Percentiles rank a stretch among this genome's conserved stretches.
Evolutionary conservation across 2,797 vertebrate species (phyloP).

Genomic region (Corythornis leucogaster): DNA sequence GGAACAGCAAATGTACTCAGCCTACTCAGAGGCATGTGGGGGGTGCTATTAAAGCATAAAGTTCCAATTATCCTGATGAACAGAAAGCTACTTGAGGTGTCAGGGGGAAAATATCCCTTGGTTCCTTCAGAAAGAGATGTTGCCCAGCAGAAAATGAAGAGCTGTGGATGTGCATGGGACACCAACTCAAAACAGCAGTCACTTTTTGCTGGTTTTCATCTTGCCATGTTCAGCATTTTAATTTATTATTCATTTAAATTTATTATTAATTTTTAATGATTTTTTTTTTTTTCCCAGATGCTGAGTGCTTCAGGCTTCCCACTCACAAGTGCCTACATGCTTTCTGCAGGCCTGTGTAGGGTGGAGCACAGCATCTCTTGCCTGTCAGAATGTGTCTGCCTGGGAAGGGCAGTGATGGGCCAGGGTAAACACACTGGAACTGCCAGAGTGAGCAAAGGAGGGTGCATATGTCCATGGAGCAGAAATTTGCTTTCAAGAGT

Average conservation of each 20-base stretch:
- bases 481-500: not conserved
- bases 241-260: not conserved
- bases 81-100: not conserved
- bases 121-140: not conserved
- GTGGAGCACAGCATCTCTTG: not conserved
- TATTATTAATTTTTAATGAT: not conserved
- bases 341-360: not conserved
- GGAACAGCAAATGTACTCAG: not conserved
- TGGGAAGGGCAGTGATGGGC: not conserved
- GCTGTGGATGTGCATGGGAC: not conserved
- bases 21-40: not conserved
- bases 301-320: not conserved
- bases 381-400: not conserved
- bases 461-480: not conserved
- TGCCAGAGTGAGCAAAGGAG: not conserved
- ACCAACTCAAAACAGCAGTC: not conserved
- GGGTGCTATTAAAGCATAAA: not conserved
- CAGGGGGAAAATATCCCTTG: not conserved
- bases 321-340: fast-evolving
- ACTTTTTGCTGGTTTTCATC: not conserved
- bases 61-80: not conserved
- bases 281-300: not conserved
- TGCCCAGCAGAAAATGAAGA: not conserved
- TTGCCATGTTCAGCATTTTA: not conserved
- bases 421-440: not conserved